Base-by-base conservation (phyloP, 30 jellyfish, hydroid and myxozoan genomes). In the Aurelia aurita region DNA sequence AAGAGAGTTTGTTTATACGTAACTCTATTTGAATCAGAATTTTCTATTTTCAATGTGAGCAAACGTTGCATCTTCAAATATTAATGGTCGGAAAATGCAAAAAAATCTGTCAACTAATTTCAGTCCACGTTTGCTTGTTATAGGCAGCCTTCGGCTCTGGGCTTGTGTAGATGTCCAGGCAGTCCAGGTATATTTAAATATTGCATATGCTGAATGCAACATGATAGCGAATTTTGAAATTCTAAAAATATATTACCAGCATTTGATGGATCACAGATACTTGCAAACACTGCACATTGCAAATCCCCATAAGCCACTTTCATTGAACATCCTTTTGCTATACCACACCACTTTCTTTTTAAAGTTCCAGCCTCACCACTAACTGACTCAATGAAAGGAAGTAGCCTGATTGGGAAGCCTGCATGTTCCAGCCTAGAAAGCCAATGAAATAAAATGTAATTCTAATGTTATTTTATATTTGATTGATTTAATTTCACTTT, bases 241-340 rank as follows among this genome's bases (percentile, higher is more conserved):
- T 39, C 0, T 5, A 39, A 39, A 7, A 39, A 39, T 39, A 9
- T 39, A 8, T 39, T 39, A 80, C 95, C 97, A 18, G 97, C 94
- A 27, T 47, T 79, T 22, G 69, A 15, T 14, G 16, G 29, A 23
- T 53, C 72, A 3, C 74, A 55, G 21, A 80, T 23, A 15, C 88
- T 63, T 60, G 97, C 58, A 49, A 77, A 72, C 27, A 95, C 71
- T 13, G 97, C 45, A 65, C 99, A 95, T 74, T 95, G 99, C 31
- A 84, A 76, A 60, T 95, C 99, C 23, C 97, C 99, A 44, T 63
- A 43, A 16, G 96, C 97, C 20, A 61, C 91, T 43, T 75, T 68
- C n/a, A 95, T 90, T 1, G 10, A 10, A 21, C 95, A 80, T 27
- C 91, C 91, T 21, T 61, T 67, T 25, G 76, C 53, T 22, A 89